phyloP scores from a whole-genome alignment of 1,140 invertebrate species.

The Dinoponera quadriceps region DNA sequence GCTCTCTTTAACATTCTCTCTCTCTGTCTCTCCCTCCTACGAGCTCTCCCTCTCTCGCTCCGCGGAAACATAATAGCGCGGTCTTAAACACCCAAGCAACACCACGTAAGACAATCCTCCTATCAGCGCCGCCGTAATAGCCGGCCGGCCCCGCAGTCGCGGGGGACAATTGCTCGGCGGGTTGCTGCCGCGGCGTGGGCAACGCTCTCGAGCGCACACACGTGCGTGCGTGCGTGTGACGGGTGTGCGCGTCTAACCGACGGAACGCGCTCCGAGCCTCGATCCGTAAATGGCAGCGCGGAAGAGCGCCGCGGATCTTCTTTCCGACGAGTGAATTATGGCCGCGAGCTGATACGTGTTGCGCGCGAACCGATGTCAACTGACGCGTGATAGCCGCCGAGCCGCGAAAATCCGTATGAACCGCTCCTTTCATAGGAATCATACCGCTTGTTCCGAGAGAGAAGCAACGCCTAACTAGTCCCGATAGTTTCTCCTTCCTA shows the following conservation, averaged over 20 bases:
- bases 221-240: slow-evolving; percentile 38
- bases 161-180: slow-evolving; percentile 67
- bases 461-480: neutral
- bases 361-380: slow-evolving; percentile 39
- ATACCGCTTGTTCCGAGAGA: neutral
- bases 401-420: slow-evolving; percentile 30
- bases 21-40: slow-evolving; percentile 23
- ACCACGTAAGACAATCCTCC: slow-evolving; percentile 72
- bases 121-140: slow-evolving; percentile 73
- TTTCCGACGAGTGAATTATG: slow-evolving; percentile 52
- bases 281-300: slow-evolving; percentile 64
- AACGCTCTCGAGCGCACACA: slow-evolving; percentile 33
- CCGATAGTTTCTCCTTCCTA: neutral
- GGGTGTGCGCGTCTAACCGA: slow-evolving; percentile 60
- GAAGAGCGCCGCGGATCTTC: slow-evolving; percentile 36
- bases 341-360: slow-evolving; percentile 26
- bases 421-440: neutral
- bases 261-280: slow-evolving; percentile 57
- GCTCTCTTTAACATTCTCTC: slow-evolving; percentile 50
- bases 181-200: slow-evolving; percentile 65
- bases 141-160: slow-evolving; percentile 55
- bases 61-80: slow-evolving; percentile 69
- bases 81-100: slow-evolving; percentile 72
- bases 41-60: slow-evolving; percentile 4
- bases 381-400: neutral